Evolutionary conservation across 2,797 vertebrate genomes (phyloP).

Genomic region (Schizopygopsis malacanthus): DNA sequence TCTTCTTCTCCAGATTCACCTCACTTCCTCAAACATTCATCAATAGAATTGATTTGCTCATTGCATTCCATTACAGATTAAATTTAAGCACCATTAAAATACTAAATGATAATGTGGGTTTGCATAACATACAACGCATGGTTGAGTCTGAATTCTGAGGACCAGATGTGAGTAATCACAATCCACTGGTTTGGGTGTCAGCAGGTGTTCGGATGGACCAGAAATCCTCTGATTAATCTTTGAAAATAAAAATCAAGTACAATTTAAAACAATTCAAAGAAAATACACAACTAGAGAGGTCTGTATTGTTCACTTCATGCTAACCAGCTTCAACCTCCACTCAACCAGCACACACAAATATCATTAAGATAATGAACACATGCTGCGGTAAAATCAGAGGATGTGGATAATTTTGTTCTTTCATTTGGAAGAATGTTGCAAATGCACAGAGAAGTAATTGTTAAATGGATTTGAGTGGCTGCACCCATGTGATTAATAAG

Average conservation of each 20-base stretch:
- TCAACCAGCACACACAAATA: neutral
- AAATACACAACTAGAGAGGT: neutral
- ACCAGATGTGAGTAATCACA: conserved; percentile 16
- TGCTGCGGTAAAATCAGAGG: neutral
- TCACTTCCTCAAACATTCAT: conserved; percentile 9
- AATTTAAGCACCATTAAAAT: conserved; percentile 1
- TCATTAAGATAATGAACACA: conserved; percentile 26
- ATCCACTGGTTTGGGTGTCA: conserved; percentile 2
- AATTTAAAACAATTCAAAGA: neutral
- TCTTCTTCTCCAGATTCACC: conserved; percentile 1
- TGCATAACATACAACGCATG: conserved; percentile 10
- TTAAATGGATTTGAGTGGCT: conserved; percentile 43
- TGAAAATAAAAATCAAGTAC: neutral
- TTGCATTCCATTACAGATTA: neutral
- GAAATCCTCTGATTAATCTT: neutral
- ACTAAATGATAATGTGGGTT: neutral
- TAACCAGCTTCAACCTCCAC: neutral
- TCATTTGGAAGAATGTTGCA: conserved; percentile 24
- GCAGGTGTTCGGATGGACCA: conserved; percentile 7
- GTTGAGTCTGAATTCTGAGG: neutral
- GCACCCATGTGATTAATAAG: conserved; percentile 47
- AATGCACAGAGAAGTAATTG: conserved; percentile 39
- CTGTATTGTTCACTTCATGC: neutral
- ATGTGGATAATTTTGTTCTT: conserved; percentile 21
- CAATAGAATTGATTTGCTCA: neutral